Conservation (phyloP, 2,888 invertebrate species). For the Hololepta plana region DNA sequence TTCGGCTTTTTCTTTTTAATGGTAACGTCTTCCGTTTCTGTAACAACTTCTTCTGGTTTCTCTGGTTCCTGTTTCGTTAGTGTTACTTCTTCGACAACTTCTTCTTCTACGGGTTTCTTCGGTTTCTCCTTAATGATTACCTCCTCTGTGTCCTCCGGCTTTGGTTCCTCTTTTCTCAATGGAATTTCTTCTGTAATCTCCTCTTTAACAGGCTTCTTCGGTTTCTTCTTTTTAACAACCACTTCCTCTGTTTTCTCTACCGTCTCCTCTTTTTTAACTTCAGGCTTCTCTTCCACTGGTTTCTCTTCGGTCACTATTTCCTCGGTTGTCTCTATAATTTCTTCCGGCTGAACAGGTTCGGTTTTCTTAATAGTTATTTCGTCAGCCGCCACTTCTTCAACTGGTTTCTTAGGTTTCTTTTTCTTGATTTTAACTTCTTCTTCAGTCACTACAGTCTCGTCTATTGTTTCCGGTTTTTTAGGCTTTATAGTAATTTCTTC, state of each 20-base stretch:
- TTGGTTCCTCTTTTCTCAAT: slow-evolving; percentile 39
- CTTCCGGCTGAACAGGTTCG: slow-evolving; percentile 11
- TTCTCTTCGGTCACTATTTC: slow-evolving; percentile 14
- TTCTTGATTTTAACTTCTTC: slow-evolving; percentile 16
- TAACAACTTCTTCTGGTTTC: slow-evolving; percentile 17
- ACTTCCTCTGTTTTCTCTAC: too few relatives aligned
- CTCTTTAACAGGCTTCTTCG: slow-evolving; percentile 31
- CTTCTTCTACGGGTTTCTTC: slow-evolving; percentile 10
- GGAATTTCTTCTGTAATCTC: slow-evolving; percentile 49
- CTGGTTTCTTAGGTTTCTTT: slow-evolving; percentile 7
- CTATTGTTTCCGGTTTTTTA: slow-evolving; percentile 14
- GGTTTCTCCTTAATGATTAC: slow-evolving; percentile 16
- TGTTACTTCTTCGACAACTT: slow-evolving; percentile 29
- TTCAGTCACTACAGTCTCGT: slow-evolving; percentile 13
- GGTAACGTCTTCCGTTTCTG: slow-evolving; percentile 29
- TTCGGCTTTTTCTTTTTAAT: slow-evolving; percentile 28
- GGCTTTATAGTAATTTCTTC: slow-evolving; percentile 12
- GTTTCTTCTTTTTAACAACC: slow-evolving; percentile 25
- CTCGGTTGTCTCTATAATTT: slow-evolving; percentile 15
- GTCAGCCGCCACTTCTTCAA: slow-evolving; percentile 8
- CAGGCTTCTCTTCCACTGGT: slow-evolving; percentile 27
- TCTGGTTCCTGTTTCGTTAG: slow-evolving; percentile 20
- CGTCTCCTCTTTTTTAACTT: too few relatives aligned
- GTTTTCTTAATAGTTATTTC: slow-evolving; percentile 9
- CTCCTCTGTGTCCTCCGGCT: slow-evolving; percentile 17